Conservation (phyloP, 1,140 invertebrate species). For the Acromyrmex echinatior region DNA sequence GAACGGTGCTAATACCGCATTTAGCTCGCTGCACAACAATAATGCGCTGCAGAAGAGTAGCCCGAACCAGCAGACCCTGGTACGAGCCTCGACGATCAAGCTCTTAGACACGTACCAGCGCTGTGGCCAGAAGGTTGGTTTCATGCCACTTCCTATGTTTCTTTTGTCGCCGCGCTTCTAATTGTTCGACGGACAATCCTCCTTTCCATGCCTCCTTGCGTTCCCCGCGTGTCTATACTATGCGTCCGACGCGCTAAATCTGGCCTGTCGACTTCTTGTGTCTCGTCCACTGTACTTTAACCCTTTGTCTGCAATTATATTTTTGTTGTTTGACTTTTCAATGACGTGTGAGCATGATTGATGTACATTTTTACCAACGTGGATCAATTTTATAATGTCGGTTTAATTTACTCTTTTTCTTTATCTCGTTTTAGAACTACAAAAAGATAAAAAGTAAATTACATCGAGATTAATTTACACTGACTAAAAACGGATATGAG, state of each 20-base stretch:
- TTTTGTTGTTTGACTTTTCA: neutral
- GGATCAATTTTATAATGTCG: too few relatives aligned
- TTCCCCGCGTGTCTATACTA: neutral
- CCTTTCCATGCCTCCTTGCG: neutral
- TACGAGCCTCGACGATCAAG: constrained; percentile 91
- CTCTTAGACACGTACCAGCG: constrained; percentile 91
- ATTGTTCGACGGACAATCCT: neutral
- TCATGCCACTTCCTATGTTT: constrained; percentile 44
- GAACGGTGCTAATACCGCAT: constrained; percentile 84
- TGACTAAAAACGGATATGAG: too few relatives aligned
- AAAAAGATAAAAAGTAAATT: too few relatives aligned
- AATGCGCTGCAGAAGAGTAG: constrained; percentile 87
- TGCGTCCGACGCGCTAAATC: constrained; percentile 15
- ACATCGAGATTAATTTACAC: too few relatives aligned
- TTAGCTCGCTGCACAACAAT: constrained; percentile 85
- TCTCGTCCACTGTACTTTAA: neutral
- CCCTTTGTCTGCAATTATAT: too few relatives aligned
- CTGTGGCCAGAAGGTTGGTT: constrained; percentile 89
- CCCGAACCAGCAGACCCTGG: constrained; percentile 88
- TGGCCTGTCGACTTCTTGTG: neutral
- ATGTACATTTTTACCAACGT: too few relatives aligned
- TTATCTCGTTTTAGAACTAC: too few relatives aligned
- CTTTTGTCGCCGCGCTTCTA: neutral
- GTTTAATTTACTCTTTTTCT: too few relatives aligned
- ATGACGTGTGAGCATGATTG: constrained; percentile 6